These are phyloP conservation scores for Nyctibius grandis DNA, from an alignment of 2,797 vertebrate genomes.

Conservation along the genomic window DNA sequence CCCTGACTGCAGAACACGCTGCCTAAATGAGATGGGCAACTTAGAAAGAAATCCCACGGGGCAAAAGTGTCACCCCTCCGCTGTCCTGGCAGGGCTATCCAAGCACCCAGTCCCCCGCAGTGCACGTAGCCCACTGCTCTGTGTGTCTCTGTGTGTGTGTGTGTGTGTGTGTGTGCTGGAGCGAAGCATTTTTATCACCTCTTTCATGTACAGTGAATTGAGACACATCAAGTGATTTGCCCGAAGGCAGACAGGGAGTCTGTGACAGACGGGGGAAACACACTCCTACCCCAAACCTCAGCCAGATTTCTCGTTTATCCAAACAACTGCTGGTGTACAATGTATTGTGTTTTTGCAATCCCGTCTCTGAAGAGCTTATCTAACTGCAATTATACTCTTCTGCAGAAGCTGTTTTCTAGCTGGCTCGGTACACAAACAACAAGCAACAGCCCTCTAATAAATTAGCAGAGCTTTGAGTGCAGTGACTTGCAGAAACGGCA, in stretches of 20 bases:
- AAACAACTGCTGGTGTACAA: background rate
- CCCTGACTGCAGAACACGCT: rapidly evolving
- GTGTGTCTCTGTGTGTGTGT: background rate
- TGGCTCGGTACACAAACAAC: slow-evolving; percentile 47
- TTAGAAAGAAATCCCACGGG: background rate
- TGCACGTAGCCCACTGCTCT: background rate
- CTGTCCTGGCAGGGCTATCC: background rate
- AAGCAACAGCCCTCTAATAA: slow-evolving; percentile 47
- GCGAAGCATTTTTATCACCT: background rate
- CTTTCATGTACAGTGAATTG: background rate
- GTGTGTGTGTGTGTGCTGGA: background rate
- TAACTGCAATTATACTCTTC: slow-evolving; percentile 54
- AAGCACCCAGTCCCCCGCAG: background rate
- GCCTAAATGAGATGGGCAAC: background rate
- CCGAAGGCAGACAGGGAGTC: background rate
- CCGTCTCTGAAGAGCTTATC: background rate
- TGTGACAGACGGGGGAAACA: background rate
- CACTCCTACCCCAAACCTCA: background rate
- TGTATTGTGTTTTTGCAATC: background rate
- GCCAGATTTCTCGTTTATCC: background rate
- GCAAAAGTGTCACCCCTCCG: background rate
- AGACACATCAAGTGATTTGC: background rate
- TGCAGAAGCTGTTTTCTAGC: slow-evolving; percentile 54
- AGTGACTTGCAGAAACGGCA: slow-evolving; percentile 50
- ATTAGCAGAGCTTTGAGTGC: slow-evolving; percentile 45